These are phyloP conservation scores for Lepidurus arcticus DNA, from an alignment of 1,140 invertebrate species.

Conservation along the genomic window DNA sequence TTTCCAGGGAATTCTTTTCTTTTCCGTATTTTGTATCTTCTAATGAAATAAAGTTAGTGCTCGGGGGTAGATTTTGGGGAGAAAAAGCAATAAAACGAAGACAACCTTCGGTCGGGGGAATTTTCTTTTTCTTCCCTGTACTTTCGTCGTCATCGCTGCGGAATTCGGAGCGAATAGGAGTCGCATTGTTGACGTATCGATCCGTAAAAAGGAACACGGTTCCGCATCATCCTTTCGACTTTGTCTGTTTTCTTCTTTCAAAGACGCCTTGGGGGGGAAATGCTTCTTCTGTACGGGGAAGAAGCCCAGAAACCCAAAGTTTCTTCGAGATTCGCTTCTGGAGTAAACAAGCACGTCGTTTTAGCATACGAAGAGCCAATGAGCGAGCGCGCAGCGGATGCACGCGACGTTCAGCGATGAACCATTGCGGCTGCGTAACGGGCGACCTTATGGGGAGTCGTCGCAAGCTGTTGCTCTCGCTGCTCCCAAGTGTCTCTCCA, in stretches of 20 bases:
- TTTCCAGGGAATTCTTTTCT: too few relatives aligned
- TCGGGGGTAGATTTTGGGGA: not conserved
- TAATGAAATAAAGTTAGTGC: not conserved
- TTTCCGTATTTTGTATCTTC: not conserved
- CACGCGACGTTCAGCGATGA: not conserved
- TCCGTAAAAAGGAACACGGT: not conserved
- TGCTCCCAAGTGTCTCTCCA: not conserved
- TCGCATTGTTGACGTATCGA: constrained; percentile 10
- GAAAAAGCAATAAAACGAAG: constrained; percentile 7
- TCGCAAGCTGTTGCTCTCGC: constrained; percentile 10
- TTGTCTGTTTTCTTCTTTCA: not conserved
- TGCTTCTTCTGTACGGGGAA: too few relatives aligned
- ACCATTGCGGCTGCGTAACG: not conserved
- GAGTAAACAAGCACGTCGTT: constrained; percentile 4
- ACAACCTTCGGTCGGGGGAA: not conserved
- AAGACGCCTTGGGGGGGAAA: too few relatives aligned
- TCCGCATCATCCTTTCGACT: not conserved
- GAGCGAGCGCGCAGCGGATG: constrained; percentile 4
- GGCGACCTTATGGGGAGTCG: not conserved
- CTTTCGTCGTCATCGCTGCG: constrained; percentile 20
- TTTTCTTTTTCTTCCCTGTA: too few relatives aligned
- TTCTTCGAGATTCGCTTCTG: not conserved
- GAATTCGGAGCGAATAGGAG: not conserved
- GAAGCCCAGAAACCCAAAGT: not conserved
- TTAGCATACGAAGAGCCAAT: not conserved